These are phyloP conservation scores for Micromussa lordhowensis DNA, from an alignment of 92 coral and sea anemone genomes.

Conservation along the genomic window DNA sequence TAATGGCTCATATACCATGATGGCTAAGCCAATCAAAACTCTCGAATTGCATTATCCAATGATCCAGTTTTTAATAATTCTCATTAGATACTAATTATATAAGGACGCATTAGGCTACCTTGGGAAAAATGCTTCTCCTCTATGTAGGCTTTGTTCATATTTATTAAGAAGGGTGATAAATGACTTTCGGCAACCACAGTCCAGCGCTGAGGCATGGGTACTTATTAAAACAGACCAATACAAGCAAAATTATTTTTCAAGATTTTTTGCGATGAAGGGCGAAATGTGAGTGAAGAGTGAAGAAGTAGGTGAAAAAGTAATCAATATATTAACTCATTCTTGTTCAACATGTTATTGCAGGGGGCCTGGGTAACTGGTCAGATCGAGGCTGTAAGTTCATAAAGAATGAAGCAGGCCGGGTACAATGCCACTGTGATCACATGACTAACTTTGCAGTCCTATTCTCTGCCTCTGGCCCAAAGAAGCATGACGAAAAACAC, in stretches of 20 bases:
- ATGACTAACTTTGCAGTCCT: slow-evolving; percentile 85
- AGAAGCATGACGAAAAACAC: slow-evolving; percentile 38
- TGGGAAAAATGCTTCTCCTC: no score
- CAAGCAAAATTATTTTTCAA: neutral
- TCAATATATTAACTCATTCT: neutral
- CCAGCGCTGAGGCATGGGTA: neutral
- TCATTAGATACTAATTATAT: no score
- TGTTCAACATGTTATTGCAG: slow-evolving; percentile 21
- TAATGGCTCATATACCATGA: no score
- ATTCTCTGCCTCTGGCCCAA: slow-evolving; percentile 67
- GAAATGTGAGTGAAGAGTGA: neutral
- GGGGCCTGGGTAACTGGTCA: slow-evolving; percentile 65
- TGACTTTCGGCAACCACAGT: neutral
- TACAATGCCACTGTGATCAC: slow-evolving; percentile 75
- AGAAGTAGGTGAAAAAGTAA: neutral
- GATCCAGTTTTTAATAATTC: no score
- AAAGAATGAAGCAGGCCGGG: slow-evolving; percentile 37
- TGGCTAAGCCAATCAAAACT: no score
- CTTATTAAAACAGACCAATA: neutral
- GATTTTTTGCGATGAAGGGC: neutral
- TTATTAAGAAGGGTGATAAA: no score
- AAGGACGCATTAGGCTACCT: no score
- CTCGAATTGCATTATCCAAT: no score
- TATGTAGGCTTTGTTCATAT: no score
- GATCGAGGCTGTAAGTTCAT: slow-evolving; percentile 45